phyloP scores from a whole-genome alignment of 92 coral and sea anemone genomes.

The Porites rus region DNA sequence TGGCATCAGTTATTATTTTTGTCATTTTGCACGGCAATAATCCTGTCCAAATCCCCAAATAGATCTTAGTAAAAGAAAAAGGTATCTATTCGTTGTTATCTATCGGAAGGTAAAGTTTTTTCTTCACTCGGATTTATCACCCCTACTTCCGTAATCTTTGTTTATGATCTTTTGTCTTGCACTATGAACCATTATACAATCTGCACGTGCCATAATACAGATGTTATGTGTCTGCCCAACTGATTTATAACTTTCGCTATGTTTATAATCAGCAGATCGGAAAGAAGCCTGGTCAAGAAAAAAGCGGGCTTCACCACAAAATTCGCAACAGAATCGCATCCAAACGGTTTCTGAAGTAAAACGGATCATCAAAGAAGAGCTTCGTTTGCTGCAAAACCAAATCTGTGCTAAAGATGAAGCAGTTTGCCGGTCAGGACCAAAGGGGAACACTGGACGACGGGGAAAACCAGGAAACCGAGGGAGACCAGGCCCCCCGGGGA shows the following conservation, averaged over 20 bases:
- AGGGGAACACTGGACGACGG: slow-evolving; percentile 56
- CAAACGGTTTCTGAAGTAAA: slow-evolving; percentile 14
- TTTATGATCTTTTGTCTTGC: too few species aligned
- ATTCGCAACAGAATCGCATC: background rate
- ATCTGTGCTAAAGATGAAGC: slow-evolving; percentile 57
- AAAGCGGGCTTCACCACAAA: background rate
- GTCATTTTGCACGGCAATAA: background rate
- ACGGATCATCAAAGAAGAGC: slow-evolving; percentile 44
- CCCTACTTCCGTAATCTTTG: background rate
- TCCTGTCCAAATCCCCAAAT: too few species aligned
- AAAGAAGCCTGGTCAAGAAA: background rate
- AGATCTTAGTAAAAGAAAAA: too few species aligned
- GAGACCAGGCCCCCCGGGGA: slow-evolving; percentile 49
- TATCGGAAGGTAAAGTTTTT: background rate
- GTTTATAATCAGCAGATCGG: background rate
- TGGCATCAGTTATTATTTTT: background rate
- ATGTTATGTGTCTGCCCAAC: too few species aligned
- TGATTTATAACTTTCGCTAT: background rate
- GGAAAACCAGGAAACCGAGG: slow-evolving; percentile 55
- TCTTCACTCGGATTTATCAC: background rate
- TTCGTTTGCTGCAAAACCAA: slow-evolving; percentile 43
- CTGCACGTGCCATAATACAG: too few species aligned
- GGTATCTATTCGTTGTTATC: background rate
- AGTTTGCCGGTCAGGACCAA: slow-evolving; percentile 56
- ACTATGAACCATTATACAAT: too few species aligned